These are phyloP conservation scores for Bubalus kerabau DNA, from an alignment of 2,113 vertebrate species.

Conservation along the genomic window DNA sequence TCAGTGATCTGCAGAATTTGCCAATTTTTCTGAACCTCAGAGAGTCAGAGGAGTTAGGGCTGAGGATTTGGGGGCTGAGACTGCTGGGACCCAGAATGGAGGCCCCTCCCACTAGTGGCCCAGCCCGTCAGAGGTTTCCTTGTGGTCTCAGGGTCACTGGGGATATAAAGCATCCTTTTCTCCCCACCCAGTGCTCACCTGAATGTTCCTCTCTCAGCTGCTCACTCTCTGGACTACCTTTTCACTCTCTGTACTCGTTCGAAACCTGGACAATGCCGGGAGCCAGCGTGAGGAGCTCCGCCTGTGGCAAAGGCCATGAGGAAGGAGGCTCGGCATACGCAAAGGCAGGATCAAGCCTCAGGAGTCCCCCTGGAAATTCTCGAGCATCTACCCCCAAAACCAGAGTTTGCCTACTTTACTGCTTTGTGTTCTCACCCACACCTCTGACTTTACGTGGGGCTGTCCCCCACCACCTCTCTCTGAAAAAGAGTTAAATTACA, in stretches of 20 bases:
- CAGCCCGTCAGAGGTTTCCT: not conserved
- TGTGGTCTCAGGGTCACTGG: not conserved
- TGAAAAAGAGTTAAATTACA: too few relatives aligned
- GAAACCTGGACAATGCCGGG: not conserved
- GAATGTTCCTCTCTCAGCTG: not conserved
- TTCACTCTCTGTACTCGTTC: not conserved
- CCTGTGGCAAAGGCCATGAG: too few relatives aligned
- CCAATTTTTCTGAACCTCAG: not conserved
- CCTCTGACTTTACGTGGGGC: too few relatives aligned
- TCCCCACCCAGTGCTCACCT: not conserved
- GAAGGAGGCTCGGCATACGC: too few relatives aligned
- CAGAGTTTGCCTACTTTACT: too few relatives aligned
- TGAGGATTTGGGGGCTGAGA: not conserved
- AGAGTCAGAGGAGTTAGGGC: not conserved
- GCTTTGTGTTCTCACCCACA: too few relatives aligned
- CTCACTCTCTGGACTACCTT: not conserved
- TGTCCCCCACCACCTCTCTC: too few relatives aligned
- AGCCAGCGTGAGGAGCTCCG: too few relatives aligned
- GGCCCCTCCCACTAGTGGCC: not conserved
- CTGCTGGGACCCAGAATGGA: not conserved
- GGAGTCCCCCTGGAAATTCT: too few relatives aligned
- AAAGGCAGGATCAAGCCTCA: too few relatives aligned
- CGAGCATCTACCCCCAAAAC: too few relatives aligned
- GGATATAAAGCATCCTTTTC: not conserved
- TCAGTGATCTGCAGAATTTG: not conserved